These are phyloP conservation scores for Myripristis jacobus DNA, from an alignment of 2,797 vertebrate genomes.

Conservation along the genomic window DNA sequence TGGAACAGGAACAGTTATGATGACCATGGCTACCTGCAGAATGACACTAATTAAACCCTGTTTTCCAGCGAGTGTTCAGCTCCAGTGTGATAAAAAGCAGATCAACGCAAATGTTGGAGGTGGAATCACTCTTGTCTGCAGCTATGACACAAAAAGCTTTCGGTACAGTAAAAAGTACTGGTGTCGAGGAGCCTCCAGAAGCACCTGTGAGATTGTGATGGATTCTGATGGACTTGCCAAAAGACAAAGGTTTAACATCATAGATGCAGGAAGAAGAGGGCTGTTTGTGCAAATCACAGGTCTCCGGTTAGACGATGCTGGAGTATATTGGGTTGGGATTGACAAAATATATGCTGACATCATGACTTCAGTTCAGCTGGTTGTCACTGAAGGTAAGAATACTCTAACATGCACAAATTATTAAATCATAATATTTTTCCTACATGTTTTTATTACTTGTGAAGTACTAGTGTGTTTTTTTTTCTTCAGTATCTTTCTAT, in stretches of 20 bases:
- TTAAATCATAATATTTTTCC: no score
- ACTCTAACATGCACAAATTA: background rate
- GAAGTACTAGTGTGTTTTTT: no score
- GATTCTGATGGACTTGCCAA: slow-evolving; percentile 60
- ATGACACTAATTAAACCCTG: background rate
- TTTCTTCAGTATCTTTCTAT: no score
- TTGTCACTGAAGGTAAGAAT: slow-evolving; percentile 76
- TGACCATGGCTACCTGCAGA: background rate
- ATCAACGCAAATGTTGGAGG: slow-evolving; percentile 58
- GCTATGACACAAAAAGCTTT: slow-evolving; percentile 24
- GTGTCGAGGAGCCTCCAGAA: slow-evolving; percentile 73
- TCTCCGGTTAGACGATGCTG: slow-evolving; percentile 69
- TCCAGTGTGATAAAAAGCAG: slow-evolving; percentile 65
- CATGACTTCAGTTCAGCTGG: slow-evolving; percentile 71
- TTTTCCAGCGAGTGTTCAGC: slow-evolving; percentile 72
- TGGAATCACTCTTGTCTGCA: slow-evolving; percentile 62
- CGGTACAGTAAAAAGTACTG: slow-evolving; percentile 80
- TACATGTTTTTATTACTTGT: no score
- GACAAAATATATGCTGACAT: slow-evolving; percentile 75
- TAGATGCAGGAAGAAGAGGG: slow-evolving; percentile 30
- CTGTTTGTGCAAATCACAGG: slow-evolving; percentile 65
- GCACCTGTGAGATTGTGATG: slow-evolving; percentile 69
- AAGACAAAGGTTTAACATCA: slow-evolving; percentile 42
- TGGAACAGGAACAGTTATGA: background rate
- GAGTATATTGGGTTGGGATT: slow-evolving; percentile 82